Percentiles rank a stretch among this genome's conserved stretches.
These are phyloP conservation scores for Geotrupes spiniger DNA, from an alignment of 2,888 invertebrate genomes.

Conservation along the genomic window DNA sequence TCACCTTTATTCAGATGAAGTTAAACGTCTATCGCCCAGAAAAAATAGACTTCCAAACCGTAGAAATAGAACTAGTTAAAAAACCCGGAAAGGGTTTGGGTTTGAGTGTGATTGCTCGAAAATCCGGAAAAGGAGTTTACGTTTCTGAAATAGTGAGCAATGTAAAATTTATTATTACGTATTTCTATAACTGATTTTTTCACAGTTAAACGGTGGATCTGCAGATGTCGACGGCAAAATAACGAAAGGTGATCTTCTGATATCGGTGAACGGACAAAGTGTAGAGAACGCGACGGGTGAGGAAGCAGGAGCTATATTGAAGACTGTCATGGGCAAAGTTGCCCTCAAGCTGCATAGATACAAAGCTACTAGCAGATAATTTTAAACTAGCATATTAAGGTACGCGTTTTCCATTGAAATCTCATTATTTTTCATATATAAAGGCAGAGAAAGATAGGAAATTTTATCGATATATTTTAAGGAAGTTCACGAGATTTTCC, in stretches of 20 bases:
- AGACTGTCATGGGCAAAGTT: conserved; percentile 80
- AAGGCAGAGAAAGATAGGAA: too few species aligned
- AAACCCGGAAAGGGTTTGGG: conserved; percentile 88
- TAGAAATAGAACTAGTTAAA: conserved; percentile 81
- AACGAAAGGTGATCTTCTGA: conserved; percentile 87
- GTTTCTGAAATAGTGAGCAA: conserved; percentile 85
- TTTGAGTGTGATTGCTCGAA: conserved; percentile 78
- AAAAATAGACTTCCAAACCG: conserved; percentile 65
- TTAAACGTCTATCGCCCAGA: conserved; percentile 79
- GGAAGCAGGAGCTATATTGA: conserved; percentile 85
- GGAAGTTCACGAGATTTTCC: too few species aligned
- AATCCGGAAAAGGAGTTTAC: conserved; percentile 78
- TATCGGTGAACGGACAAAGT: conserved; percentile 86
- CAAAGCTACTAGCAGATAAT: conserved; percentile 53
- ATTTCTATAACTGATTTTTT: conserved; percentile 20
- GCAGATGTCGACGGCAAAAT: conserved; percentile 86
- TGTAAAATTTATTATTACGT: conserved; percentile 9
- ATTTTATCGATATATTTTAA: too few species aligned
- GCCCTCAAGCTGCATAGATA: conserved; percentile 82
- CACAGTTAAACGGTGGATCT: conserved; percentile 80
- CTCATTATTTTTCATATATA: too few species aligned
- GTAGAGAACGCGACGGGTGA: conserved; percentile 73
- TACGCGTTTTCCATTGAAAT: conserved; percentile 3
- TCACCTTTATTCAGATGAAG: conserved; percentile 64
- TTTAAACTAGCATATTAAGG: conserved; percentile 8